Conservation (phyloP, 2,888 invertebrate genomes). For the Plagiodera versicolora region DNA sequence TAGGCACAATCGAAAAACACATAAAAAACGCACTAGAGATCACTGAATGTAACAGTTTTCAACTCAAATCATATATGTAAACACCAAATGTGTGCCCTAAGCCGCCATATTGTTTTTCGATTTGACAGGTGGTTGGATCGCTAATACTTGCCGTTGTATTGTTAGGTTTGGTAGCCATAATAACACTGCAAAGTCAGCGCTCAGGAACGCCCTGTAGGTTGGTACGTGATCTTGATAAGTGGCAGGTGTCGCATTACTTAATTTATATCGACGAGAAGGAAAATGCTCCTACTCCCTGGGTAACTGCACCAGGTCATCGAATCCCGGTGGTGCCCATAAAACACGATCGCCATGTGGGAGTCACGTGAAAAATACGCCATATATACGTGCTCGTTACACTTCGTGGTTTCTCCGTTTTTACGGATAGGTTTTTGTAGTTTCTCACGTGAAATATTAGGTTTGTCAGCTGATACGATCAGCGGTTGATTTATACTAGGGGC, state of each 20-base stretch:
- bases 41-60: no score
- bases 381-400: background rate
- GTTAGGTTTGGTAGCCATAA: no score
- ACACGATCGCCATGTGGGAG: slow-evolving; percentile 1
- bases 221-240: slow-evolving; percentile 1
- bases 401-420: background rate
- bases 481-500: no score
- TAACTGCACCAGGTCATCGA: slow-evolving; percentile 3
- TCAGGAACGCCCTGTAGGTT: background rate
- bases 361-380: background rate
- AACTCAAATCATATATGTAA: no score
- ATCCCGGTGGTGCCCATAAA: background rate
- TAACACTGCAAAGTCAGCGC: background rate
- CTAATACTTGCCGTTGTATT: no score
- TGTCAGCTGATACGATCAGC: no score
- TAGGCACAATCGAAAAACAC: no score
- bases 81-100: no score
- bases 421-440: background rate
- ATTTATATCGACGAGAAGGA: slow-evolving; percentile 3
- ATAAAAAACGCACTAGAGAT: no score
- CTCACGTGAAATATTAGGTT: no score
- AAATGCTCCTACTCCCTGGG: background rate
- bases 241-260: slow-evolving; percentile 4
- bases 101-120: no score
- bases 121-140: no score